Conservation (phyloP, 2,888 invertebrate species). For the Megamerina dolium region DNA sequence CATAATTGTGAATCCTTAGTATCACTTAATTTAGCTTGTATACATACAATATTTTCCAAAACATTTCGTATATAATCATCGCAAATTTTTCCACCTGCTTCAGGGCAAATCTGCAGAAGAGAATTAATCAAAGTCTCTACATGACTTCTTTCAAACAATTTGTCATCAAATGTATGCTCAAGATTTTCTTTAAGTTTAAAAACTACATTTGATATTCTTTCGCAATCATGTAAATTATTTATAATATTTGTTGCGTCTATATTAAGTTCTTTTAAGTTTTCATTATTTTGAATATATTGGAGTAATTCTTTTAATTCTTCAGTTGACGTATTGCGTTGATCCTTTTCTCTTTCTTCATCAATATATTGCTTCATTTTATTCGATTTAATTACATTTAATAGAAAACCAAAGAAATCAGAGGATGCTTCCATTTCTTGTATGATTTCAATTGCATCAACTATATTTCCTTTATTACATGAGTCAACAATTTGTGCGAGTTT, state of each 20-base stretch:
- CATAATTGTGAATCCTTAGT: background rate
- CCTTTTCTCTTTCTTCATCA: background rate
- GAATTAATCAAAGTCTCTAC: constrained; percentile 13
- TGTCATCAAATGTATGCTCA: constrained; percentile 40
- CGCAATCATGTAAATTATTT: constrained; percentile 19
- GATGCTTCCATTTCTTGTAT: constrained; percentile 27
- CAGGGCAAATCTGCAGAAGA: constrained; percentile 12
- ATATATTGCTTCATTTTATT: constrained; percentile 3
- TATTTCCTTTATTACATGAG: constrained; percentile 8
- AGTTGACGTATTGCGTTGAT: background rate
- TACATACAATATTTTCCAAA: constrained; percentile 1
- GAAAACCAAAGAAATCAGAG: constrained; percentile 18
- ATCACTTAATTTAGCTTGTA: constrained; percentile 3
- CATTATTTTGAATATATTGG: background rate
- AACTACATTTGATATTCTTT: constrained; percentile 27
- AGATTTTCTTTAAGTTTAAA: constrained; percentile 39
- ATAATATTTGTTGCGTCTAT: constrained; percentile 15
- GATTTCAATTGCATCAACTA: constrained; percentile 22
- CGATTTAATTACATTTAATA: constrained; percentile 15
- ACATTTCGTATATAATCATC: too few relatives aligned
- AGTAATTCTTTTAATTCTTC: background rate
- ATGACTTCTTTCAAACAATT: background rate
- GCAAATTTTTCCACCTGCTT: constrained; percentile 8
- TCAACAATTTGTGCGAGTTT: constrained; percentile 4
- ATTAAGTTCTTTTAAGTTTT: constrained; percentile 10